phyloP scores from a whole-genome alignment of 2,797 vertebrate genomes.

The Phalanger gymnotis region DNA sequence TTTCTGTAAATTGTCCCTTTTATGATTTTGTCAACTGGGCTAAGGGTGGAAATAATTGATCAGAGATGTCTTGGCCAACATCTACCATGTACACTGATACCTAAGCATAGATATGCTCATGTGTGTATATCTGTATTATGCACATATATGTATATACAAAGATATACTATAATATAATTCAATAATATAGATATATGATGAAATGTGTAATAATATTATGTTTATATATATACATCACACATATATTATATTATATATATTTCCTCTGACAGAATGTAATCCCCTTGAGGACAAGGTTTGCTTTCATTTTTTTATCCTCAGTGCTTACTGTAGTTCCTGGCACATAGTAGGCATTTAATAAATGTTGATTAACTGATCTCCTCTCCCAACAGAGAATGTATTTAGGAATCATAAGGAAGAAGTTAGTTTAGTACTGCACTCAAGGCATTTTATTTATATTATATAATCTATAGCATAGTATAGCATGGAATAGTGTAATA shows the following conservation, averaged over 20 bases:
- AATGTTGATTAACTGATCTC: neutral
- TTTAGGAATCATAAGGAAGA: neutral
- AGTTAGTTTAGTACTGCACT: neutral
- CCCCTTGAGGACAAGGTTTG: neutral
- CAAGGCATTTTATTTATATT: neutral
- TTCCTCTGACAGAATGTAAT: neutral
- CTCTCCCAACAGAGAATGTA: neutral
- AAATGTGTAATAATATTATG: too few relatives aligned
- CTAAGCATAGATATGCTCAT: neutral
- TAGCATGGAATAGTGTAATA: too few relatives aligned
- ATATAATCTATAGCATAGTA: too few relatives aligned
- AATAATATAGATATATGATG: too few relatives aligned
- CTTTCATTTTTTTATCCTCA: neutral
- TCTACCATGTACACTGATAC: neutral
- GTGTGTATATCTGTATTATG: neutral
- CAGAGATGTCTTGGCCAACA: neutral
- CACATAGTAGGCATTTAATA: neutral
- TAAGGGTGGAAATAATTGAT: neutral
- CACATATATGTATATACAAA: neutral
- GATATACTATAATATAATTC: neutral
- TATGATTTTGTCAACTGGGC: neutral
- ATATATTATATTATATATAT: neutral
- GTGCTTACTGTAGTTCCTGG: neutral
- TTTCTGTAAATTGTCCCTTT: neutral
- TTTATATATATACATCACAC: neutral